phyloP scores from a whole-genome alignment of 2,797 vertebrate genomes.

The Sebastes matsubarae region DNA sequence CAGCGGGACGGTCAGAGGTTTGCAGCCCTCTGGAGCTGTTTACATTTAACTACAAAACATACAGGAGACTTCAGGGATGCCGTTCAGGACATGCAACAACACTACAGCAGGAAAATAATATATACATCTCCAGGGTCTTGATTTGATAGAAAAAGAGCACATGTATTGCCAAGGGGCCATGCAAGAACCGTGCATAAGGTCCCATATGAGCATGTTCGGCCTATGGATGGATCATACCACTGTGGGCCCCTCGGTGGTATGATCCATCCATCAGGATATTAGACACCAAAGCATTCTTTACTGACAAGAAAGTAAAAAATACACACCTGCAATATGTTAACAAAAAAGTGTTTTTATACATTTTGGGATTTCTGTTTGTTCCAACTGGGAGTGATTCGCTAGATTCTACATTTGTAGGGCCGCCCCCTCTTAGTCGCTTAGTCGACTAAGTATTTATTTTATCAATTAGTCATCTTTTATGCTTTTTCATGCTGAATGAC shows the following conservation, averaged over 20 bases:
- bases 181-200: not conserved
- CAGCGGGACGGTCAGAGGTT: constrained; percentile 15
- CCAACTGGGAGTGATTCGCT: not conserved
- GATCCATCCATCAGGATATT: not conserved
- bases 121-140: not conserved
- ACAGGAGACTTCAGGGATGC: not conserved
- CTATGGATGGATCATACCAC: not conserved
- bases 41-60: constrained; percentile 9
- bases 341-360: not conserved
- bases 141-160: not conserved
- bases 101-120: not conserved
- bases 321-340: not conserved
- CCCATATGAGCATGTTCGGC: not conserved
- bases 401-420: not conserved
- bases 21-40: constrained; percentile 5
- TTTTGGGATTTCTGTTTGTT: not conserved
- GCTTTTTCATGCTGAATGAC: no score
- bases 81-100: not conserved
- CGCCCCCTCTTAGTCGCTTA: no score
- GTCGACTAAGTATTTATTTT: no score
- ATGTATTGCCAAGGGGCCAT: not conserved
- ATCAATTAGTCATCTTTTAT: no score
- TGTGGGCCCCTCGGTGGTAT: not conserved
- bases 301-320: not conserved
- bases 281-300: not conserved